These are phyloP conservation scores for Sterrhoptilus dennistouni DNA, from an alignment of 2,113 vertebrate species.

Conservation along the genomic window DNA sequence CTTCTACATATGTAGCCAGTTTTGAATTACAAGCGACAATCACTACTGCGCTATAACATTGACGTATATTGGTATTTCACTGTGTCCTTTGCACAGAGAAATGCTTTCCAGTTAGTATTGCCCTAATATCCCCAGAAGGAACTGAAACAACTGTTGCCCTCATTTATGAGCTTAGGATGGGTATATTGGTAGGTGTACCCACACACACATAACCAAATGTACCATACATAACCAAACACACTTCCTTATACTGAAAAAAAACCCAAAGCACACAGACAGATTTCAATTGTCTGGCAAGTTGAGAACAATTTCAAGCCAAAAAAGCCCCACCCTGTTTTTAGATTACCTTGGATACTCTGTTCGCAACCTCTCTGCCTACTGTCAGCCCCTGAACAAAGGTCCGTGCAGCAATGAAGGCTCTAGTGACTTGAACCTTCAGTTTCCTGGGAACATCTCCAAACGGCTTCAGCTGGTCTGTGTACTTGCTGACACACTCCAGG, in stretches of 20 bases:
- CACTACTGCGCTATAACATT: neutral
- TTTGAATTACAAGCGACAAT: neutral
- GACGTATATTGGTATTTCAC: neutral
- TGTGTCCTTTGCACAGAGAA: neutral
- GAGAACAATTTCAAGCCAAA: neutral
- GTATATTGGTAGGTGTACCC: neutral
- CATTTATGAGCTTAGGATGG: neutral
- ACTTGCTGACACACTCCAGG: conserved; percentile 95
- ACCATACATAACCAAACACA: neutral
- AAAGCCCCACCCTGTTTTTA: neutral
- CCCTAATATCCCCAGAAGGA: neutral
- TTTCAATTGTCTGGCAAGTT: neutral
- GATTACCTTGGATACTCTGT: conserved; percentile 95
- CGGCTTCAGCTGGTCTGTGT: conserved; percentile 93
- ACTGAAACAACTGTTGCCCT: neutral
- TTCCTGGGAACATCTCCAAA: conserved; percentile 95
- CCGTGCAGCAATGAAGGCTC: conserved; percentile 91
- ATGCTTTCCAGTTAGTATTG: neutral
- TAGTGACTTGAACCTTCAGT: conserved; percentile 91
- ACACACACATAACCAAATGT: too few species aligned
- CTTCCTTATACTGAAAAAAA: neutral
- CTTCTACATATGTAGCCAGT: neutral
- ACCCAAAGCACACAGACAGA: neutral
- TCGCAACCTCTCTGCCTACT: conserved; percentile 93
- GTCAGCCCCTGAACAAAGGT: conserved; percentile 96